A percentile compares a stretch with the other conserved stretches of the same genome.
Conservation (phyloP, 2,797 vertebrate genomes). For the Acanthopagrus latus region DNA sequence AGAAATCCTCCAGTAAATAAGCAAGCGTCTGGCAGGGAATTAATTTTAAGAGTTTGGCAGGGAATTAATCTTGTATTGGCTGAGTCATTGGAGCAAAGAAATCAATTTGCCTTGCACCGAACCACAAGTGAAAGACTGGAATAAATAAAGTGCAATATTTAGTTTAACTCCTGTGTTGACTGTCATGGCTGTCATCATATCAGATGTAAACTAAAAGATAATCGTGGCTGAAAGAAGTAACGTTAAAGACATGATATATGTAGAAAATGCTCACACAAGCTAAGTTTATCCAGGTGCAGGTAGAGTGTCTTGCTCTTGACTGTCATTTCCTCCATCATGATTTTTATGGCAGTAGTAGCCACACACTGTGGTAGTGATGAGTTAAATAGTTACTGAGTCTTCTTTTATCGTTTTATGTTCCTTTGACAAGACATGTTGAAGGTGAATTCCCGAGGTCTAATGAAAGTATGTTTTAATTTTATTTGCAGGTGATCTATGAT, state of each 20-base stretch:
- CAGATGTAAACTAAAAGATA: too few species aligned
- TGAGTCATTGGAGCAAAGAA: neutral
- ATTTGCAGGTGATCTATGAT: slow-evolving; percentile 87
- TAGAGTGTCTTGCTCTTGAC: neutral
- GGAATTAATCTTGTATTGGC: neutral
- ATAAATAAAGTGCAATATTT: neutral
- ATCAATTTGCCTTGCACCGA: neutral
- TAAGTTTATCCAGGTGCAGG: too few species aligned
- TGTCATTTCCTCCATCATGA: too few species aligned
- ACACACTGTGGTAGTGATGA: too few species aligned
- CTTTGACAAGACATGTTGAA: neutral
- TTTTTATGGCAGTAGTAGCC: too few species aligned
- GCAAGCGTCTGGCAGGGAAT: neutral
- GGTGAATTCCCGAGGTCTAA: neutral
- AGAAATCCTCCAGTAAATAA: slow-evolving; percentile 48
- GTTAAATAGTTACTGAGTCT: too few species aligned
- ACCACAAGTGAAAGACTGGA: too few species aligned
- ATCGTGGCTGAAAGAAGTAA: too few species aligned
- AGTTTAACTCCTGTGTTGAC: neutral
- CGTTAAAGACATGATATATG: too few species aligned
- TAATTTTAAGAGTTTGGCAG: neutral
- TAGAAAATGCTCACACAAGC: too few species aligned
- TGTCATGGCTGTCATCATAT: neutral
- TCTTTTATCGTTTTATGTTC: too few species aligned
- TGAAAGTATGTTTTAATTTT: slow-evolving; percentile 22